A percentile compares a stretch with the other conserved stretches of the same genome.
Conservation (phyloP, 2,113 vertebrate species). For the Microcebus tavaratra region DNA sequence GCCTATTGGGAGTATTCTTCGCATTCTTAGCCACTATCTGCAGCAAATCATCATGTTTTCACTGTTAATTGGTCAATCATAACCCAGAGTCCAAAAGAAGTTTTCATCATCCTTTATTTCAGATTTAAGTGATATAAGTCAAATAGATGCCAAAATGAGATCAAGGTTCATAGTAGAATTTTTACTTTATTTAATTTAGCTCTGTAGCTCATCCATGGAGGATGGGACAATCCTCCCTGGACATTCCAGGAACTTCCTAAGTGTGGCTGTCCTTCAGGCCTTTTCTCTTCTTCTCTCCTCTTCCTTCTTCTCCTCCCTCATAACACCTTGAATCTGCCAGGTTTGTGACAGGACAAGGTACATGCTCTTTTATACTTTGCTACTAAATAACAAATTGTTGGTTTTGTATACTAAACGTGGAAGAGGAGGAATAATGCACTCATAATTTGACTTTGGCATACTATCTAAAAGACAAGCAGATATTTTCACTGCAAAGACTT, state of each 20-base stretch:
- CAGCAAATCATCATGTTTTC: not conserved
- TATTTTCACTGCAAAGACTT: not conserved
- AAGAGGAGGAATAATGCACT: not conserved
- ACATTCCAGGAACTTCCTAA: not conserved
- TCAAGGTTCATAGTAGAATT: not conserved
- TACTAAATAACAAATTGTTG: not conserved
- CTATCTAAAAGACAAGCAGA: not conserved
- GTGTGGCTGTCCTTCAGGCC: not conserved
- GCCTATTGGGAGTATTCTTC: not conserved
- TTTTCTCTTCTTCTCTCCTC: not conserved
- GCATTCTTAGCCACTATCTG: not conserved
- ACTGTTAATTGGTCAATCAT: not conserved
- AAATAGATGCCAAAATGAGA: not conserved
- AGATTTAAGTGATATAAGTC: not conserved
- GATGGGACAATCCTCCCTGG: not conserved
- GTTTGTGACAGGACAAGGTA: not conserved
- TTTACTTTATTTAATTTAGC: not conserved
- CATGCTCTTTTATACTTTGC: not conserved
- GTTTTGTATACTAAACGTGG: not conserved
- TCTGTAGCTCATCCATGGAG: not conserved
- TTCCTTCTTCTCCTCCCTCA: not conserved
- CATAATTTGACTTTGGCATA: not conserved
- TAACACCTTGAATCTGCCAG: not conserved
- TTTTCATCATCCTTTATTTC: not conserved
- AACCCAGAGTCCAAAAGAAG: not conserved